Base-by-base conservation (phyloP, 2,888 invertebrate species). In the Cerceris rybyensis region DNA sequence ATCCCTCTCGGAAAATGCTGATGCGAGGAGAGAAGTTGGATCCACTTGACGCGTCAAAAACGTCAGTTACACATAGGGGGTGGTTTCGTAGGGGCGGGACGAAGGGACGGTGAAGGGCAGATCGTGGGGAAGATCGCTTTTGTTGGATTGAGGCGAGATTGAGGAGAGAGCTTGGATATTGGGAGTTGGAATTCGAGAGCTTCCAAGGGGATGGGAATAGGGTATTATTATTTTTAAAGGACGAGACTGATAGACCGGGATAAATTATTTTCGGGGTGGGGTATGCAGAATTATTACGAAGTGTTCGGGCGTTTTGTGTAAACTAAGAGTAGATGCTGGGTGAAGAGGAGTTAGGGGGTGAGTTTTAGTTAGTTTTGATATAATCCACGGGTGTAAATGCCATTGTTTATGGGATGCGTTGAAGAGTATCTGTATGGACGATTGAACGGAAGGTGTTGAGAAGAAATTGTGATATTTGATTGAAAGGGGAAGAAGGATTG, bases 21-120 rank as follows among this genome's bases (percentile, higher is more conserved):
- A 11, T 50, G 55, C 28, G 46, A 50, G 74, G 58, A 59, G 46
- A 57, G 67, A 65, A 72, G 75, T 65, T 66, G 78, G 70, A 68
- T 79, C 88, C 91, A 91, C 91, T 92, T 86, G 90, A 90, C 90
- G 88, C 87, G 89, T 91, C 90, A 91, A 88, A 92, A 90, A 89
- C 86, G 92, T 91, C 91, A 90, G 91, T 87, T 88, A 89, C 91
- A 90, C 85, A 86, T 86, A 67, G 82, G 64, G 58, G 77, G 64
- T 58, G 59, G 59, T 60, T 49, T 43, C 71, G 58, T 43, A 49
- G 55, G 67, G 54, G 52, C 50, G 75, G 66, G n/a, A 17, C 50
- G 52, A 9, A 52, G 59, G 49, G 13, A 11, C n/a, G 75, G 41
- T 2, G 28, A 28, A 28, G 28, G 28, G 28, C 28, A 58, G 13